phyloP scores from a whole-genome alignment of 2,888 invertebrate species.

The Leucophenga maculata region DNA sequence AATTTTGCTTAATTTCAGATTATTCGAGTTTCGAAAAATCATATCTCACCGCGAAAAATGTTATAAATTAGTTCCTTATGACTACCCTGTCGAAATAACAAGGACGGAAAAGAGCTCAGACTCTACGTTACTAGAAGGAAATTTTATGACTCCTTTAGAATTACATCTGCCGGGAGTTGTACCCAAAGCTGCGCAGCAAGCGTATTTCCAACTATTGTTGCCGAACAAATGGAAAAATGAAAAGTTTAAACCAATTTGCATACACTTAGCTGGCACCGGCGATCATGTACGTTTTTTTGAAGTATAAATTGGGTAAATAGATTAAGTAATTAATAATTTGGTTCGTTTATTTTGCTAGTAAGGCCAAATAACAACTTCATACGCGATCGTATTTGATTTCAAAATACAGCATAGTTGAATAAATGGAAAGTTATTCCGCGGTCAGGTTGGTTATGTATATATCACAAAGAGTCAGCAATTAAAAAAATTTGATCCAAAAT shows the following conservation, averaged over 20 bases:
- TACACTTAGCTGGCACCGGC: constrained; percentile 97
- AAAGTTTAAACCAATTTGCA: constrained; percentile 85
- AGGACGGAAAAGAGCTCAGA: constrained; percentile 85
- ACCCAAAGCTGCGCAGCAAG: constrained; percentile 85
- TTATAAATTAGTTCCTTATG: constrained; percentile 83
- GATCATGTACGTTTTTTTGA: constrained; percentile 79
- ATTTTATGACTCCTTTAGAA: constrained; percentile 89
- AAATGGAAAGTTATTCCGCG: too few species aligned
- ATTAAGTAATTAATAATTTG: too few species aligned
- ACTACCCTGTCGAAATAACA: constrained; percentile 89
- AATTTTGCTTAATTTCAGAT: constrained; percentile 78
- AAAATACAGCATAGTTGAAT: too few species aligned
- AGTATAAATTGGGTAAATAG: neutral
- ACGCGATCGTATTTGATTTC: too few species aligned
- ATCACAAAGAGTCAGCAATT: too few species aligned
- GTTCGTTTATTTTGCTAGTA: too few species aligned
- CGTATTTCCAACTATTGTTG: constrained; percentile 87
- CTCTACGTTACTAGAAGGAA: constrained; percentile 86
- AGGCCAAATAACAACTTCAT: too few species aligned
- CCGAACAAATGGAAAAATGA: constrained; percentile 85
- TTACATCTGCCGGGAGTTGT: constrained; percentile 88
- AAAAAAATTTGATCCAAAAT: too few species aligned
- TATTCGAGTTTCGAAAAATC: constrained; percentile 91
- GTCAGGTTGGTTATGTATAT: too few species aligned
- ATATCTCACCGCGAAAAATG: constrained; percentile 88